Percentiles rank a stretch among this genome's conserved stretches.
phyloP scores from a whole-genome alignment of 2,797 vertebrate species.

The Ceyx erithaca region DNA sequence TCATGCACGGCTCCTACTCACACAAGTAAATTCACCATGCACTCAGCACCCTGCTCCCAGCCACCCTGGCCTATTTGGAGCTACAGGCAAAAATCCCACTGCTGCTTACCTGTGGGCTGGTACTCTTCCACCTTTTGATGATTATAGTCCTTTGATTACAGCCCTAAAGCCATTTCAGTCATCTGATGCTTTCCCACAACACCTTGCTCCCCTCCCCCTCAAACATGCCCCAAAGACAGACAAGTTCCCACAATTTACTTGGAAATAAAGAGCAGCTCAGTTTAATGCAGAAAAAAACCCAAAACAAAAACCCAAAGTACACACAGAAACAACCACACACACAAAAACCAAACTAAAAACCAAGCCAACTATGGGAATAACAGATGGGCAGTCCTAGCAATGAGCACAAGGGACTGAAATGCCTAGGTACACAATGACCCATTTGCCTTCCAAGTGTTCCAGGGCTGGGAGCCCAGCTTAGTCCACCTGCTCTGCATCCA shows the following conservation, averaged over 20 bases:
- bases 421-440: background rate
- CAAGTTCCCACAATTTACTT: background rate
- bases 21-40: background rate
- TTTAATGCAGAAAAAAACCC: background rate
- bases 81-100: background rate
- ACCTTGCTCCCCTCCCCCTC: background rate
- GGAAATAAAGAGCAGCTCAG: background rate
- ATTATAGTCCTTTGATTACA: constrained; percentile 23
- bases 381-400: background rate
- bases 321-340: too few species aligned
- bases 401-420: background rate
- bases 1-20: background rate
- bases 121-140: constrained; percentile 43
- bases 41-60: background rate
- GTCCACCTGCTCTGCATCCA: background rate
- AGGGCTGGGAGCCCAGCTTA: background rate
- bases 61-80: background rate
- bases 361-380: background rate
- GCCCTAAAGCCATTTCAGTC: constrained; percentile 41
- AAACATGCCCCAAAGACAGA: constrained; percentile 16
- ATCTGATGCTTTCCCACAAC: constrained; percentile 40
- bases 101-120: background rate
- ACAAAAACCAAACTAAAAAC: too few species aligned
- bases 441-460: accelerated
- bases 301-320: background rate